phyloP scores from a whole-genome alignment of 1,140 invertebrate genomes.

The Bilobella aurantiaca region DNA sequence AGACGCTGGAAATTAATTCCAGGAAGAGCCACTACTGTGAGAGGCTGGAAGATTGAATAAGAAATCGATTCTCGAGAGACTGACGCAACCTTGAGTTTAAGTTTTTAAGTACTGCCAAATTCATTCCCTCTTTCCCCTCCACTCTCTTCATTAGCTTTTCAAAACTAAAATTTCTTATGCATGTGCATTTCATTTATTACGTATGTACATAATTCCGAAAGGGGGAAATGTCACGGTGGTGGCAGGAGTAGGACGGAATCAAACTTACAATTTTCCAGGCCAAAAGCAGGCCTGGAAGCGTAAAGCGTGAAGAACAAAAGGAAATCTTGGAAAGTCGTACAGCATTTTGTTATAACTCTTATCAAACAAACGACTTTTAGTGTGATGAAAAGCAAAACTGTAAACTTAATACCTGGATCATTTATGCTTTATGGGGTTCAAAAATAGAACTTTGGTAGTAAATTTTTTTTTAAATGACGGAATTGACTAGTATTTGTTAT shows the following conservation, averaged over 20 bases:
- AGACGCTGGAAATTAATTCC: too few species aligned
- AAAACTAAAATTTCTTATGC: constrained; percentile 5
- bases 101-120: background rate
- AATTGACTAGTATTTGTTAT: background rate
- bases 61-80: background rate
- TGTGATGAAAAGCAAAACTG: background rate
- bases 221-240: constrained; percentile 1
- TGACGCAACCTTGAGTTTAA: background rate
- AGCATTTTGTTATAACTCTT: background rate
- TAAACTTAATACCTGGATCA: background rate
- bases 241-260: background rate
- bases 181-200: constrained; percentile 9
- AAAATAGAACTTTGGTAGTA: background rate
- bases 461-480: background rate
- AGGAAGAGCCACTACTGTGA: too few species aligned
- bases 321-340: background rate
- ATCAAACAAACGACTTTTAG: background rate
- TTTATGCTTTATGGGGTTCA: background rate
- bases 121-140: background rate
- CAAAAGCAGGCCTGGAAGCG: too few species aligned
- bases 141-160: background rate
- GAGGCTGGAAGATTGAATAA: too few species aligned
- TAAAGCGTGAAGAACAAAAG: too few species aligned
- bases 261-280: too few species aligned
- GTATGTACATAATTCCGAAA: constrained; percentile 4